Conservation (phyloP, 2,888 invertebrate genomes). For the Oscheius sp. region DNA sequence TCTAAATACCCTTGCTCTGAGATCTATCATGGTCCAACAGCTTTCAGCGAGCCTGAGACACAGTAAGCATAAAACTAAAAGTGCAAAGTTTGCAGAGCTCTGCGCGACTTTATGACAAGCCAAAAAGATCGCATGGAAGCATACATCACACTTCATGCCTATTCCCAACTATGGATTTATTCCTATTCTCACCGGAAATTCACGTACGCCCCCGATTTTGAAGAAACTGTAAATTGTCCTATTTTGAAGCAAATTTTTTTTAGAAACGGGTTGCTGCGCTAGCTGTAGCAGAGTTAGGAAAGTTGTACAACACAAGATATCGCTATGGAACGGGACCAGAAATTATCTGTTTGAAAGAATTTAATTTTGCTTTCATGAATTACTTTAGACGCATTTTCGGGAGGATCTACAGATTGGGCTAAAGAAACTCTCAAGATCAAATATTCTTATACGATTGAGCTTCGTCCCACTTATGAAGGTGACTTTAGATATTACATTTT, state of each 20-base stretch:
- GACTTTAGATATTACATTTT: too few relatives aligned
- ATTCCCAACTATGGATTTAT: conserved; percentile 68
- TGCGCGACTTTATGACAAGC: conserved; percentile 58
- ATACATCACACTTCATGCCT: conserved; percentile 67
- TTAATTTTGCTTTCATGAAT: neutral
- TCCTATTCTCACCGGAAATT: conserved; percentile 65
- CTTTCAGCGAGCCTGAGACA: conserved; percentile 69
- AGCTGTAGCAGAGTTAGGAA: conserved; percentile 61
- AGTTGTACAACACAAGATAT: conserved; percentile 67
- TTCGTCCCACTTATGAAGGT: conserved; percentile 66
- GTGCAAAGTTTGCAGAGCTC: conserved; percentile 41
- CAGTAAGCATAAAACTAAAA: conserved; percentile 34
- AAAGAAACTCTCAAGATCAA: conserved; percentile 66
- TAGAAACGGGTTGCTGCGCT: conserved; percentile 64
- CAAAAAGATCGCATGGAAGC: conserved; percentile 60
- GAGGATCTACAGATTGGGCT: conserved; percentile 68
- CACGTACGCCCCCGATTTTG: conserved; percentile 65
- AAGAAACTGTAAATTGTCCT: conserved; percentile 57
- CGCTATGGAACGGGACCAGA: conserved; percentile 68
- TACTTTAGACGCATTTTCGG: conserved; percentile 66
- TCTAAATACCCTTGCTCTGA: conserved; percentile 68
- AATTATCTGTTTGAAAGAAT: conserved; percentile 67
- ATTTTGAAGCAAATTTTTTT: conserved; percentile 26
- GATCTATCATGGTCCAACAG: conserved; percentile 64
- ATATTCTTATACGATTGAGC: conserved; percentile 68